A percentile compares a stretch with the other conserved stretches of the same genome.
Conservation (phyloP, 2,888 invertebrate genomes). For the Willowsia nigromaculata region DNA sequence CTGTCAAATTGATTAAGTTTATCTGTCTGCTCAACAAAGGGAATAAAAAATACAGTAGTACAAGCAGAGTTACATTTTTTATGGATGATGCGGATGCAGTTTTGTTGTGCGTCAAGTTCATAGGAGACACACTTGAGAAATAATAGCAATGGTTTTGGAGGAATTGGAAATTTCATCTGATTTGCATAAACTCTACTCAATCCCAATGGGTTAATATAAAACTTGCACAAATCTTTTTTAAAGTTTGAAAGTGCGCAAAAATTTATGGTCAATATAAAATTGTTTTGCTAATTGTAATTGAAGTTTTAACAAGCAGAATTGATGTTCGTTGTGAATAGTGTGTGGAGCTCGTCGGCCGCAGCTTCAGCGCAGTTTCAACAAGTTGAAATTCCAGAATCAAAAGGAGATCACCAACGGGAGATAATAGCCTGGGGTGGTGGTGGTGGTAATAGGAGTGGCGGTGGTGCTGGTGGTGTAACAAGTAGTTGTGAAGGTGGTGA, state of each 20-base stretch:
- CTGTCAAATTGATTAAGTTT: not conserved
- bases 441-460: not conserved
- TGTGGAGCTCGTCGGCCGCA: not conserved
- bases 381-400: not conserved
- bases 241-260: too few species aligned
- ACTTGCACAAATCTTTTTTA: too few species aligned
- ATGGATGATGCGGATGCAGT: too few species aligned
- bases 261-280: too few species aligned
- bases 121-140: too few species aligned
- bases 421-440: not conserved
- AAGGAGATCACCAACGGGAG: not conserved
- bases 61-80: too few species aligned
- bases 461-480: not conserved
- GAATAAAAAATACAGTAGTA: not conserved
- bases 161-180: not conserved
- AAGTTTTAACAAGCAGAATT: not conserved
- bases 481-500: not conserved
- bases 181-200: not conserved
- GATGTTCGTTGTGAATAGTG: constrained; percentile 48
- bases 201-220: not conserved
- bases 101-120: too few species aligned
- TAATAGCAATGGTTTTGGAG: not conserved
- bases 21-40: not conserved
- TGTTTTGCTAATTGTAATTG: too few species aligned
- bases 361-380: not conserved